Conservation (phyloP, 1,140 invertebrate genomes). For the Heliothis subflexa region DNA sequence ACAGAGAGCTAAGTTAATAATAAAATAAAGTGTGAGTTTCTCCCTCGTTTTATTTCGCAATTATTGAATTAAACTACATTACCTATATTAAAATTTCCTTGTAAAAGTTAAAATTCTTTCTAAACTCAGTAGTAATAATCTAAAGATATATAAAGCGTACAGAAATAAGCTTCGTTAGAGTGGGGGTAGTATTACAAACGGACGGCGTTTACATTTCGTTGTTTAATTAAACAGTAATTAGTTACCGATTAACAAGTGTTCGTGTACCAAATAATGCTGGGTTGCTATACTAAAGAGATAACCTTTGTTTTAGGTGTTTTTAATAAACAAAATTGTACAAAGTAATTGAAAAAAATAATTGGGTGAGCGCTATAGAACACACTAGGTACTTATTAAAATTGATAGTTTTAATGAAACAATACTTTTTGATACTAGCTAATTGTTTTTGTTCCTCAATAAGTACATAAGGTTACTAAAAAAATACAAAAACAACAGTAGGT, state of each 20-base stretch:
- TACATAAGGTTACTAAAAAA: too few species aligned
- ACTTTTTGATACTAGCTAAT: too few species aligned
- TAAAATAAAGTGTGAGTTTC: too few species aligned
- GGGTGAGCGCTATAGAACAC: too few species aligned
- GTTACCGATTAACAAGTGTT: conserved; percentile 71
- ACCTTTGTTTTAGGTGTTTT: not conserved
- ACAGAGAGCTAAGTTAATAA: too few species aligned
- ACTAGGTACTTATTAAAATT: too few species aligned
- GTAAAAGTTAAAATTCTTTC: not conserved
- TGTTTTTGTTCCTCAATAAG: too few species aligned
- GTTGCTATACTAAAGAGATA: conserved; percentile 24
- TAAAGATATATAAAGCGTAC: conserved; percentile 7
- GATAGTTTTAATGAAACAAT: too few species aligned
- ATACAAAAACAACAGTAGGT: too few species aligned
- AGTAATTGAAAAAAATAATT: too few species aligned
- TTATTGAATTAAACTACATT: too few species aligned
- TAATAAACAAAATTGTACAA: not conserved
- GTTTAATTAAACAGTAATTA: conserved; percentile 81
- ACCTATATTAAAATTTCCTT: not conserved
- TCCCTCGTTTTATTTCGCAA: too few species aligned
- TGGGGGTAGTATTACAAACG: conserved; percentile 33
- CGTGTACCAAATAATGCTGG: conserved; percentile 60
- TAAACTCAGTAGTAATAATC: conserved; percentile 23
- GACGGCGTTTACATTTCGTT: conserved; percentile 52
- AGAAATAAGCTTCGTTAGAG: conserved; percentile 21